Conservation (phyloP, 2,797 vertebrate genomes). For the Urosaurus nigricauda region DNA sequence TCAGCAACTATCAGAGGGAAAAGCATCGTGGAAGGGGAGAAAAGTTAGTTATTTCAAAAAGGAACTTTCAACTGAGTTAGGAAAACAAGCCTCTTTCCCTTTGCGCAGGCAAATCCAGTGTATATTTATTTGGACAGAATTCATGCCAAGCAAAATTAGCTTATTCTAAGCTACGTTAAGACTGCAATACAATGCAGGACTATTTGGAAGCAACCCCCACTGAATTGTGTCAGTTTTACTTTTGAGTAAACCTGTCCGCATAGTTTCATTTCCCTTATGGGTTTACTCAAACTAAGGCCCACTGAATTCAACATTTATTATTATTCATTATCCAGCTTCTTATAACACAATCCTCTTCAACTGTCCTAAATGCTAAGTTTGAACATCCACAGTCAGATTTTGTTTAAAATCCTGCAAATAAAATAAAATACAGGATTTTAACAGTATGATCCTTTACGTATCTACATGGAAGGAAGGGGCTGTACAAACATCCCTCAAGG, state of each 20-base stretch:
- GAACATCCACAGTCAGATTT: not conserved
- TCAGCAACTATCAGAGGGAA: not conserved
- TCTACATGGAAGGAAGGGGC: not conserved
- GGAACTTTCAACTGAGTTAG: not conserved
- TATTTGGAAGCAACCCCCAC: not conserved
- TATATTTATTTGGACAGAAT: not conserved
- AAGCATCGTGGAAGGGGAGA: not conserved
- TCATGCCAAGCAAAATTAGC: not conserved
- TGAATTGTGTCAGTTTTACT: not conserved
- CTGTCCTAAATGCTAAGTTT: not conserved
- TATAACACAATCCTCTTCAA: not conserved
- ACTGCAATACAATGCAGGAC: not conserved
- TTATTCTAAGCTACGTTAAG: not conserved
- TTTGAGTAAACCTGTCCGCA: not conserved
- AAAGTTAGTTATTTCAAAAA: not conserved
- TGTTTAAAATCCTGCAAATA: not conserved
- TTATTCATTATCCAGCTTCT: not conserved
- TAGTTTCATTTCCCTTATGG: not conserved
- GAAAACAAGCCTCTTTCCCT: not conserved
- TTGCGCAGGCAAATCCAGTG: not conserved
- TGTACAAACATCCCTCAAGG: no score
- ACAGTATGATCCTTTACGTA: not conserved
- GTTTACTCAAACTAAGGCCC: not conserved
- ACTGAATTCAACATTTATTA: not conserved
- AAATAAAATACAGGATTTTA: not conserved